Conservation (phyloP, 1,140 invertebrate species). For the Teleogryllus occipitalis region DNA sequence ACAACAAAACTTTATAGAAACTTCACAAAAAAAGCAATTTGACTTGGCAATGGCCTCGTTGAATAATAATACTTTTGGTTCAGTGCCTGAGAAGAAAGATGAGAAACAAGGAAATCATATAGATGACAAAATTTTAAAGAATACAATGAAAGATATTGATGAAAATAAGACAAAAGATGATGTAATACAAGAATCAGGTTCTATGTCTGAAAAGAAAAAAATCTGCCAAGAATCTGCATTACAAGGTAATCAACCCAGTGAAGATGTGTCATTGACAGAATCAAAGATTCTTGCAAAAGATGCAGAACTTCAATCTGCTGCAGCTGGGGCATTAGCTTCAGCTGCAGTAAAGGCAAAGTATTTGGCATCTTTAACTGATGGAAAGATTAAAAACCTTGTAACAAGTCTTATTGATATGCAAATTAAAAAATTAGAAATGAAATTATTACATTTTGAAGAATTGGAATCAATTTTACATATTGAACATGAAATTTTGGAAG, state of each 20-base stretch:
- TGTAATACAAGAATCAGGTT: slow-evolving; percentile 24
- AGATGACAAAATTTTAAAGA: slow-evolving; percentile 19
- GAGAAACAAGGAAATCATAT: slow-evolving; percentile 28
- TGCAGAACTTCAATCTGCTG: slow-evolving; percentile 85
- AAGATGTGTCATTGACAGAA: slow-evolving; percentile 27
- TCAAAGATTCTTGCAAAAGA: slow-evolving; percentile 57
- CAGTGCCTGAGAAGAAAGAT: slow-evolving; percentile 38
- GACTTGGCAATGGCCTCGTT: slow-evolving; percentile 36
- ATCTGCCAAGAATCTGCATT: background rate
- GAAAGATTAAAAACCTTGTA: slow-evolving; percentile 95
- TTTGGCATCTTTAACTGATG: slow-evolving; percentile 92
- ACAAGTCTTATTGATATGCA: slow-evolving; percentile 97
- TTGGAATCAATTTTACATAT: slow-evolving; percentile 98
- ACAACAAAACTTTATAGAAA: slow-evolving; percentile 52
- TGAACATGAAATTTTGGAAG: slow-evolving; percentile 91
- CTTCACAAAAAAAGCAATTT: slow-evolving; percentile 55
- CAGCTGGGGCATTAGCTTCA: slow-evolving; percentile 88
- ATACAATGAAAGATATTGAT: slow-evolving; percentile 19
- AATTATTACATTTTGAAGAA: slow-evolving; percentile 96
- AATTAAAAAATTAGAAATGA: slow-evolving; percentile 98
- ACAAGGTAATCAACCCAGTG: too few species aligned
- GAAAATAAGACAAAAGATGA: slow-evolving; percentile 23
- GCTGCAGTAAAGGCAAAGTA: slow-evolving; percentile 99
- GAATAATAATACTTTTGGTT: slow-evolving; percentile 36
- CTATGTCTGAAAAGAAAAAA: slow-evolving; percentile 21